These are phyloP conservation scores for Stenopsyche tienmushanensis DNA, from an alignment of 1,140 invertebrate genomes.

Conservation along the genomic window DNA sequence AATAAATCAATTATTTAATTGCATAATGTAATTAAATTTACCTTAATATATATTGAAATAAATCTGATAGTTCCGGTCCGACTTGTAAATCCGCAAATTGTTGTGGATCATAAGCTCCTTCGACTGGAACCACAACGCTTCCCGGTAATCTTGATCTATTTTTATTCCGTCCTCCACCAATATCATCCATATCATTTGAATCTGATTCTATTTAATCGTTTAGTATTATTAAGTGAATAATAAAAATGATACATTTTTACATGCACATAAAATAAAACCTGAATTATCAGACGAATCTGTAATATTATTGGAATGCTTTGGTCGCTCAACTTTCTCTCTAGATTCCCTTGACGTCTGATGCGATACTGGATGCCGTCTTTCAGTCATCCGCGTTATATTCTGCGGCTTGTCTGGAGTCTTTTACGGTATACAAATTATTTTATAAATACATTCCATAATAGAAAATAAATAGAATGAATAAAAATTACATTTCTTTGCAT, in stretches of 20 bases:
- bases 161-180: slow-evolving; percentile 49
- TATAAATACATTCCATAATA: neutral
- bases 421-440: neutral
- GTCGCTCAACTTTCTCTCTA: slow-evolving; percentile 23
- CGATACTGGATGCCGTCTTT: slow-evolving; percentile 26
- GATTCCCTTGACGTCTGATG: slow-evolving; percentile 31
- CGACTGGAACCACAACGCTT: slow-evolving; percentile 52
- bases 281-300: slow-evolving; percentile 40
- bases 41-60: slow-evolving; percentile 92
- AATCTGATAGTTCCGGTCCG: slow-evolving; percentile 83
- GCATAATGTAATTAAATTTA: neutral
- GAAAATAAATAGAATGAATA: slow-evolving; percentile 35
- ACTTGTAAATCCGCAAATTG: slow-evolving; percentile 83
- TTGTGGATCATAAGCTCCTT: slow-evolving; percentile 78
- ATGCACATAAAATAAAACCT: slow-evolving; percentile 9
- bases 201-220: slow-evolving; percentile 38
- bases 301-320: slow-evolving; percentile 26
- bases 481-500: slow-evolving; percentile 39
- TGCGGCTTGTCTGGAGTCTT: slow-evolving; percentile 35
- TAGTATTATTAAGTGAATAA: slow-evolving; percentile 15
- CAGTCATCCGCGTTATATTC: slow-evolving; percentile 39
- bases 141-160: slow-evolving; percentile 47
- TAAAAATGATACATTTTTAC: neutral
- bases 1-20: neutral
- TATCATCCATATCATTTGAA: slow-evolving; percentile 46